Percentiles rank a stretch among this genome's conserved stretches.
These are phyloP conservation scores for Apeira syringaria DNA, from an alignment of 2,888 invertebrate species.

Conservation along the genomic window DNA sequence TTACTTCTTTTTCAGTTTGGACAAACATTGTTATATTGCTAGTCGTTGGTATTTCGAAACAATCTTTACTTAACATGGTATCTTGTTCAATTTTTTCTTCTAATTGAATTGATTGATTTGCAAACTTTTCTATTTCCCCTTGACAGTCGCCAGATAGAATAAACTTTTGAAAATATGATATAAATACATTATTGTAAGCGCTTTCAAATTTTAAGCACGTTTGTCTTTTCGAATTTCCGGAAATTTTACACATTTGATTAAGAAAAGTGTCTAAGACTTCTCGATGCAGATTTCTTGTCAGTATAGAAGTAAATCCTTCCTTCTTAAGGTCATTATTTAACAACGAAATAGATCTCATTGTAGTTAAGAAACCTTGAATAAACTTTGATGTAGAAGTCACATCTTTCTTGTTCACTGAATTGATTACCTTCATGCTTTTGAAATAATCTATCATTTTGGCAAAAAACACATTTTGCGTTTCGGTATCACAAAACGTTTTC, in stretches of 20 bases:
- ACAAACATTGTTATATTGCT: neutral
- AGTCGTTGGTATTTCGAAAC: neutral
- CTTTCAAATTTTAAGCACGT: slow-evolving; percentile 4
- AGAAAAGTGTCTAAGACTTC: slow-evolving; percentile 1
- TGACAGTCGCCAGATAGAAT: neutral
- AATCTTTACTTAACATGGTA: neutral
- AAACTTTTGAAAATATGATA: neutral
- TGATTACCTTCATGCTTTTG: slow-evolving; percentile 4
- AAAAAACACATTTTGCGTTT: no score
- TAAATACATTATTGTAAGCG: slow-evolving; percentile 1
- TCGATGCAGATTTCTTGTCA: slow-evolving; percentile 2
- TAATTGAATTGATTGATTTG: neutral
- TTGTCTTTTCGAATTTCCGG: neutral
- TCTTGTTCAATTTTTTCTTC: neutral
- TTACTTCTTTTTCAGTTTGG: neutral
- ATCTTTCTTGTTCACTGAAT: slow-evolving; percentile 2
- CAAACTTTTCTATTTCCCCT: slow-evolving; percentile 1
- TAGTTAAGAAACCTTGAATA: slow-evolving; percentile 24
- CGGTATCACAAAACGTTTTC: neutral
- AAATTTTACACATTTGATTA: neutral
- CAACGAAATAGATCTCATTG: slow-evolving; percentile 27
- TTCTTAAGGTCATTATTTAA: slow-evolving; percentile 25
- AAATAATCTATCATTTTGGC: slow-evolving; percentile 5
- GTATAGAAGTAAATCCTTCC: slow-evolving; percentile 23
- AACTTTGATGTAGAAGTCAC: slow-evolving; percentile 1